Evolutionary conservation across 2,113 vertebrate genomes (phyloP).

Genomic region (Sapajus apella): DNA sequence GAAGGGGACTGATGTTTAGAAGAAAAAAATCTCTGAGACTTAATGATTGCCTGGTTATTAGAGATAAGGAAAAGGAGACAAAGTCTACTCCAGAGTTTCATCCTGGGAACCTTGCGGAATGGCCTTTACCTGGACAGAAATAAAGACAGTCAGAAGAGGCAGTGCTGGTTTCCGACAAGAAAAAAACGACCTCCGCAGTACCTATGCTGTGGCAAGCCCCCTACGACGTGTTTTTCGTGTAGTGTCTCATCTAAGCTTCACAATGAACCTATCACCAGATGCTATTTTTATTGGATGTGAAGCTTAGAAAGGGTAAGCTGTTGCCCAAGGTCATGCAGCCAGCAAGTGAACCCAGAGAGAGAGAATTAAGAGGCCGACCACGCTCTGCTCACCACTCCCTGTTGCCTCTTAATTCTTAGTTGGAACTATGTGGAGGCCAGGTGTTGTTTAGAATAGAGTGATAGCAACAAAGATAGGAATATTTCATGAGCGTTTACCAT

Average conservation of each 20-base stretch:
- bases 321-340: not conserved
- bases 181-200: not conserved
- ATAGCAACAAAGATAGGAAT: not conserved
- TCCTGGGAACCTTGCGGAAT: not conserved
- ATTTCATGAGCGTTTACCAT: not conserved
- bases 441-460: not conserved
- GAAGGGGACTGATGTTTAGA: not conserved
- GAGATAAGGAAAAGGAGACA: not conserved
- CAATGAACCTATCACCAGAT: not conserved
- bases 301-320: not conserved
- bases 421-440: not conserved
- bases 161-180: not conserved
- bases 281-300: not conserved
- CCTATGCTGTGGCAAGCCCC: not conserved
- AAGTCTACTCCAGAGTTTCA: not conserved
- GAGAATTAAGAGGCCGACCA: not conserved
- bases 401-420: not conserved
- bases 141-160: not conserved
- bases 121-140: not conserved
- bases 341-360: not conserved
- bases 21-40: not conserved
- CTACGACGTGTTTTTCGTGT: not conserved
- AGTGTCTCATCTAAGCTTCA: not conserved
- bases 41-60: not conserved
- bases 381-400: not conserved